phyloP scores from a whole-genome alignment of 2,888 invertebrate genomes.

The Synergus gifuensis region DNA sequence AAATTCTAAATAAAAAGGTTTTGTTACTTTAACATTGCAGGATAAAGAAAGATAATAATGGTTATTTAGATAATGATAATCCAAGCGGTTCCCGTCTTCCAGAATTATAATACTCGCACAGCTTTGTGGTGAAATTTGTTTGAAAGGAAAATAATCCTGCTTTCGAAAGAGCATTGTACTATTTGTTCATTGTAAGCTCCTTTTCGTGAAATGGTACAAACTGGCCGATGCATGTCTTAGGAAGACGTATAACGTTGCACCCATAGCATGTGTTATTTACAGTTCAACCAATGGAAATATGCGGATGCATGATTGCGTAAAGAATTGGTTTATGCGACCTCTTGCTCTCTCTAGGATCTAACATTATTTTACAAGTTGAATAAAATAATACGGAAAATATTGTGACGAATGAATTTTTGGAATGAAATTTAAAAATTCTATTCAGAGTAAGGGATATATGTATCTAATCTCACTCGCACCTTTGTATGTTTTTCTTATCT shows the following conservation, averaged over 20 bases:
- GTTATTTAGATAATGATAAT: background rate
- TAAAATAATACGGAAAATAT: background rate
- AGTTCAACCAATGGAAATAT: constrained; percentile 11
- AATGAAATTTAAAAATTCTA: too few relatives aligned
- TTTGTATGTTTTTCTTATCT: background rate
- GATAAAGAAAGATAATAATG: background rate
- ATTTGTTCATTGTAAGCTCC: constrained; percentile 24
- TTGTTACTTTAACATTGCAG: too few relatives aligned
- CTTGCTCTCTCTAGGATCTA: background rate
- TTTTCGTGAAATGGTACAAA: constrained; percentile 15
- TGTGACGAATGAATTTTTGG: too few relatives aligned
- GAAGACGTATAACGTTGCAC: constrained; percentile 1
- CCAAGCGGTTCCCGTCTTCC: background rate
- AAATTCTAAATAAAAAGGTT: background rate
- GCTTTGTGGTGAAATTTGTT: constrained; percentile 3
- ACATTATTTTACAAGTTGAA: background rate
- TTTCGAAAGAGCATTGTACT: constrained; percentile 24
- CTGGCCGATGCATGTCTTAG: constrained; percentile 10
- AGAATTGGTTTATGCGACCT: background rate
- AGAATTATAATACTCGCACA: background rate
- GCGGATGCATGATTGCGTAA: constrained; percentile 11
- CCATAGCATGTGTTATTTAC: constrained; percentile 6
- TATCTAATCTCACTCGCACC: background rate
- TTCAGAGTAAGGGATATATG: background rate
- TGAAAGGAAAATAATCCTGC: constrained; percentile 31